These are phyloP conservation scores for Speoplatyrhinus poulsoni DNA, from an alignment of 2,113 vertebrate genomes.

Conservation along the genomic window DNA sequence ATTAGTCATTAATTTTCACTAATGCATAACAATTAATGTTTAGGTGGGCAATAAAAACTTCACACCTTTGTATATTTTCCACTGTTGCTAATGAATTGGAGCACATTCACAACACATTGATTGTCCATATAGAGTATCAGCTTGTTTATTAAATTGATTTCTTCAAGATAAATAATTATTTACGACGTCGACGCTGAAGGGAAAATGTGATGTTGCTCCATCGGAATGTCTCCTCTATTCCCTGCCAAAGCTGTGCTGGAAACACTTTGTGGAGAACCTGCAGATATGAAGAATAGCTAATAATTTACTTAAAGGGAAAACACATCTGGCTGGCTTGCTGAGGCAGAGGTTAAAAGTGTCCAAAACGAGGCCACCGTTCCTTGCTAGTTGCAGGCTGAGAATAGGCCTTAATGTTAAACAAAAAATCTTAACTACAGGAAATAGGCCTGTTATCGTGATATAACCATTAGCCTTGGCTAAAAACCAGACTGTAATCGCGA, in stretches of 20 bases:
- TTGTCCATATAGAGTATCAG: conserved; percentile 49
- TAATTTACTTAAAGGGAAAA: conserved; percentile 89
- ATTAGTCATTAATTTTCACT: conserved; percentile 15
- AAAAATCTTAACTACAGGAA: conserved; percentile 91
- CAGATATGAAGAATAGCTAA: conserved; percentile 86
- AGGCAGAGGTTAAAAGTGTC: conserved; percentile 88
- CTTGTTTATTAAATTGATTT: conserved; percentile 71
- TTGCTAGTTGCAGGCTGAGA: conserved; percentile 82
- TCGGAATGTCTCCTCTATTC: conserved; percentile 82
- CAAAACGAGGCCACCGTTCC: conserved; percentile 60
- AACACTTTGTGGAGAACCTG: conserved; percentile 89
- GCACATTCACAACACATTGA: conserved; percentile 37
- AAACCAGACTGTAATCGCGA: conserved; percentile 80
- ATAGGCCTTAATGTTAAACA: conserved; percentile 85
- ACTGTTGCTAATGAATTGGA: conserved; percentile 2
- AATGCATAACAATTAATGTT: conserved; percentile 9
- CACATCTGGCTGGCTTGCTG: conserved; percentile 89
- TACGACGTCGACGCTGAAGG: conserved; percentile 82
- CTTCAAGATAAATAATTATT: conserved; percentile 85
- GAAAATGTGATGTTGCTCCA: conserved; percentile 87
- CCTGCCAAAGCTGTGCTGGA: conserved; percentile 85
- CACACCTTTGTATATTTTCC: conserved; percentile 24
- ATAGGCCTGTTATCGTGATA: conserved; percentile 87
- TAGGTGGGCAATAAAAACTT: conserved; percentile 6
- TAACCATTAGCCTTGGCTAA: conserved; percentile 89